Evolutionary conservation across 37 sponge, comb jelly and placozoan genomes (phyloP), one percentile per base, ranked within the genome.

Genomic region (Beroe forskalii): DNA sequence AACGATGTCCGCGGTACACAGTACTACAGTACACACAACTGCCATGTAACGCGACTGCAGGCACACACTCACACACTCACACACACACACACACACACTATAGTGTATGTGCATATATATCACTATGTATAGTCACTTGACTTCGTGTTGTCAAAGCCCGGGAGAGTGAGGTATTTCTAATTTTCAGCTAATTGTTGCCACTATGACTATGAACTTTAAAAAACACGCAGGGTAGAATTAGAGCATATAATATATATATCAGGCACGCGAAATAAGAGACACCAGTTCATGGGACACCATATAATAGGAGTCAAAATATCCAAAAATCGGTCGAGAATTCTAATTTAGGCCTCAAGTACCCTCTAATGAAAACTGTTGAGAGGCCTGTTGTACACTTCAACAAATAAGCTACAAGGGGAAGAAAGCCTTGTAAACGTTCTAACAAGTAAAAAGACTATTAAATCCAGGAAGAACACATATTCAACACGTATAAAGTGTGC

Each of bases 351-450:
- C 72, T 69, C 72, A 69, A 69, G 72, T 69, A 37, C 72, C 72
- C 55, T 17, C 55, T 48, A 69, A 32, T 35, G 32, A 69, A 33
- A 69, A 28, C 72, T 69, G 72, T 69, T 69, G 72, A 69, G 72
- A 69, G 72, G 72, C 32, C 72, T 69, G 72, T 69, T 69, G 33
- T 35, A 69, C 72, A 69, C 72, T 32, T 69, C 72, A 69, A 69
- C 72, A 69, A 69, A 31, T 48, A 48, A 48, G 55, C 55, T 48
- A 48, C 55, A 48, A 48, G 55, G 12, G 55, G 55, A 12, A 48
- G 55, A 48, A 48, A 48, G 55, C 55, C 55, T 48, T 48, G 55
- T 48, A 48, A 48, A 48, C 55, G 55, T 48, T 48, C 55, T 6
- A 48, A 48, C 55, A 48, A 48, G 55, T 69, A 69, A 69, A 63